Percentiles rank a stretch among this genome's conserved stretches.
Conservation (phyloP, 2,113 vertebrate species). For the Noturus placidus region DNA sequence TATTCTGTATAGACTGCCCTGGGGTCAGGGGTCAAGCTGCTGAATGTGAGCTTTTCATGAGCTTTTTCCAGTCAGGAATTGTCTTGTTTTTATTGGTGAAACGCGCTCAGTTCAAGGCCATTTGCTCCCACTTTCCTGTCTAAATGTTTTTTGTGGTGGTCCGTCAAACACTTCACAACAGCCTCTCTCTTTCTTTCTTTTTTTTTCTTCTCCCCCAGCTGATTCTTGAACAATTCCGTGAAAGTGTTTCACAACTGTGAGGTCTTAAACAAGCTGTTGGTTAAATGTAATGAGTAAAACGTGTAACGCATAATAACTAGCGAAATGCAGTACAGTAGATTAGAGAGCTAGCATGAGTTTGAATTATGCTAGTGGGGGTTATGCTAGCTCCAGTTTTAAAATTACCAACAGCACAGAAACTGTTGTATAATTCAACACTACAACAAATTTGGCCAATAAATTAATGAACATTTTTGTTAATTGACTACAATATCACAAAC, state of each 20-base stretch:
- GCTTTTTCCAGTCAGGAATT: neutral
- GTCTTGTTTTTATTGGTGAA: neutral
- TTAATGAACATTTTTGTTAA: neutral
- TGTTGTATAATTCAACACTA: neutral
- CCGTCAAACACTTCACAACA: neutral
- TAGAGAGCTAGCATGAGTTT: neutral
- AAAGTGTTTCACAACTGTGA: neutral
- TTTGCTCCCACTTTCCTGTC: neutral
- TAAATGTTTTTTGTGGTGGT: neutral
- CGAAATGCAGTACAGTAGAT: neutral
- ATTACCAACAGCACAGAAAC: neutral
- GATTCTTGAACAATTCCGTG: neutral
- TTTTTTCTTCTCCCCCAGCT: neutral
- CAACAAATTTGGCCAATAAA: neutral
- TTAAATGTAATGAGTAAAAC: neutral
- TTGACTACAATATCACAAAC: neutral
- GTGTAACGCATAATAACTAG: neutral
- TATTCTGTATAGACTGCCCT: neutral
- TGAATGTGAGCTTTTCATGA: neutral
- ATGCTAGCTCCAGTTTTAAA: neutral
- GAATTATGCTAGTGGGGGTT: neutral
- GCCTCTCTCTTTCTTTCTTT: neutral
- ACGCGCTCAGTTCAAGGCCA: neutral
- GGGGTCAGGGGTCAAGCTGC: slow-evolving; percentile 6
- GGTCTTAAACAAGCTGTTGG: neutral